Percentiles rank a stretch among this genome's conserved stretches.
These are phyloP conservation scores for Carassius gibelio DNA, from an alignment of 2,113 vertebrate species.

Conservation along the genomic window DNA sequence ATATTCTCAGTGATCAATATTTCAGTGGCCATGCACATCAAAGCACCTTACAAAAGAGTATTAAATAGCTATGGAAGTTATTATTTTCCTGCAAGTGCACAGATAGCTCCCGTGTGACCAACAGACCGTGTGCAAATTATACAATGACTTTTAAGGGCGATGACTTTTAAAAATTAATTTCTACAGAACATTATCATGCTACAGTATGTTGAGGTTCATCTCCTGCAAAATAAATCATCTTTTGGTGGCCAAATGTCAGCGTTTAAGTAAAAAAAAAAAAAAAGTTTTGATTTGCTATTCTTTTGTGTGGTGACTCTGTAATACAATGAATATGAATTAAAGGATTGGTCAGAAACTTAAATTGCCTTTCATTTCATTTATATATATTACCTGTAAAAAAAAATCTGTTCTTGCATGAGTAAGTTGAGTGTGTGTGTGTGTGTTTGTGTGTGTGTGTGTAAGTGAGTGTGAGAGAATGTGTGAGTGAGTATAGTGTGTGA, in stretches of 20 bases:
- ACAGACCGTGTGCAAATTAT: background rate
- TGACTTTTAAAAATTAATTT: background rate
- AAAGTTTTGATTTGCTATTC: background rate
- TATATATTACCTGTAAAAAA: too few species aligned
- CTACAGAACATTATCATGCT: background rate
- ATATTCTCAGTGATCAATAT: conserved; percentile 28
- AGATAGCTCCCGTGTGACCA: background rate
- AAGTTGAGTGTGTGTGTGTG: too few species aligned
- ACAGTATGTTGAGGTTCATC: background rate
- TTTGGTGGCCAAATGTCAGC: background rate
- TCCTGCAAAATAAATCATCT: background rate
- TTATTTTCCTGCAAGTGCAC: background rate
- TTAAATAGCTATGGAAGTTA: conserved; percentile 21
- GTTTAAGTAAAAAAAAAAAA: too few species aligned
- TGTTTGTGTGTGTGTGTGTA: too few species aligned
- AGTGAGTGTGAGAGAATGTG: too few species aligned
- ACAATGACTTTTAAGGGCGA: background rate
- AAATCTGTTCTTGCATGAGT: too few species aligned
- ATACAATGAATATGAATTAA: background rate
- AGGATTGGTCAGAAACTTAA: background rate
- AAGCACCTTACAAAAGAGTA: conserved; percentile 5
- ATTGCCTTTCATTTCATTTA: too few species aligned
- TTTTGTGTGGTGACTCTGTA: background rate
- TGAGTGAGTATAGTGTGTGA: too few species aligned
- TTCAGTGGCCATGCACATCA: background rate